Conservation (phyloP, 2,888 invertebrate species). For the Sinhomidia bicolor region DNA sequence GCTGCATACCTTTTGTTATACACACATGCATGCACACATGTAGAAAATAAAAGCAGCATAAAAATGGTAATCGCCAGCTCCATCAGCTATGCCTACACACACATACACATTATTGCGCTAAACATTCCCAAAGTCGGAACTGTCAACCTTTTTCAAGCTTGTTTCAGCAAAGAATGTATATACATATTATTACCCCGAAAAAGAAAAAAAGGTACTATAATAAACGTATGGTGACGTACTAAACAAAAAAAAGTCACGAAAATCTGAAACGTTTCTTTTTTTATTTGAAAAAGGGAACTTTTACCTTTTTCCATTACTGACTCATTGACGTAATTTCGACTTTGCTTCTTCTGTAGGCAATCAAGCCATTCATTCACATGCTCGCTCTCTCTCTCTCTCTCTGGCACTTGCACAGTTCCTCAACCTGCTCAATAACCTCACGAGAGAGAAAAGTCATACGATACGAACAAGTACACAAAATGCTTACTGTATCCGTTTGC, state of each 20-base stretch:
- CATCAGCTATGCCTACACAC: not conserved
- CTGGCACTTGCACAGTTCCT: not conserved
- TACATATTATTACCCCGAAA: not conserved
- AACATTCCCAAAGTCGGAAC: not conserved
- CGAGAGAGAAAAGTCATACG: not conserved
- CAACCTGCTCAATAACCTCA: not conserved
- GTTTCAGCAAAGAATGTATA: not conserved
- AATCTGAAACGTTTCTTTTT: not conserved
- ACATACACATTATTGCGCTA: not conserved
- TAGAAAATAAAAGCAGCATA: not conserved
- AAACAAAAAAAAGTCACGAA: too few relatives aligned
- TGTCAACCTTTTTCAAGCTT: slow-evolving; percentile 6
- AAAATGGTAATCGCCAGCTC: slow-evolving; percentile 14
- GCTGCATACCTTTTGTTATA: too few relatives aligned
- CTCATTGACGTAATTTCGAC: slow-evolving; percentile 25
- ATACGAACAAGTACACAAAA: too few relatives aligned
- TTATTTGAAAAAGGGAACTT: slow-evolving; percentile 2
- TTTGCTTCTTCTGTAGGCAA: not conserved
- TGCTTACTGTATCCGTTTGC: not conserved
- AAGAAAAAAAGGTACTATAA: not conserved
- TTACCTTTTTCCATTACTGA: slow-evolving; percentile 4
- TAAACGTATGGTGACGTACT: not conserved
- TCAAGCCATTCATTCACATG: slow-evolving; percentile 5
- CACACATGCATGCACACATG: not conserved
- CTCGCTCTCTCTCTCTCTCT: too few relatives aligned